A percentile compares a stretch with the other conserved stretches of the same genome.
phyloP scores from a whole-genome alignment of 2,113 vertebrate species.

The Rhodinocichla rosea region DNA sequence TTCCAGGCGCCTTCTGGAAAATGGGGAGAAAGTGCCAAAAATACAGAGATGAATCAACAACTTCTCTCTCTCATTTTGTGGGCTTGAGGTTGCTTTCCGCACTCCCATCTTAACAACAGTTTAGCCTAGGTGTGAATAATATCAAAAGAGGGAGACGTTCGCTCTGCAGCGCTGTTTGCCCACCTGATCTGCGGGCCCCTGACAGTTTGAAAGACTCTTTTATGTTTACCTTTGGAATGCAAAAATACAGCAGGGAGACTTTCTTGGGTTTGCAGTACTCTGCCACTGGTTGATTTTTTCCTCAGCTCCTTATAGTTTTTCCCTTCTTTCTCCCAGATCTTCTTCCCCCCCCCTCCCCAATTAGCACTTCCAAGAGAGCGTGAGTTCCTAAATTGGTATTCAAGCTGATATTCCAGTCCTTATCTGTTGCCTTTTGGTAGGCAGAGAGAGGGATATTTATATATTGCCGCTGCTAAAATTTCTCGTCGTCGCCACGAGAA shows the following conservation, averaged over 20 bases:
- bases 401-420: constrained; percentile 33
- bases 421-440: constrained; percentile 42
- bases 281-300: constrained; percentile 27
- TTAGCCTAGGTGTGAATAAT: constrained; percentile 54
- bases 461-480: constrained; percentile 18
- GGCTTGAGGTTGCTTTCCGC: constrained; percentile 55
- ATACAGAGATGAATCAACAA: constrained; percentile 64
- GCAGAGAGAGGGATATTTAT: constrained; percentile 11
- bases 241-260: constrained; percentile 13
- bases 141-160: constrained; percentile 36
- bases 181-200: constrained; percentile 49
- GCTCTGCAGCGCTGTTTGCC: constrained; percentile 40
- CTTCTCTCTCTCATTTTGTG: constrained; percentile 53
- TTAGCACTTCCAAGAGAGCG: constrained; percentile 9
- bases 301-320: neutral
- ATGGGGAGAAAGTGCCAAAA: constrained; percentile 55
- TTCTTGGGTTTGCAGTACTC: neutral
- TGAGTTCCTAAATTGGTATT: constrained; percentile 31
- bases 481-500: neutral
- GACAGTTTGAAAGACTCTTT: constrained; percentile 51
- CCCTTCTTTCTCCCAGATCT: neutral
- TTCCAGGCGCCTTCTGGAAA: constrained; percentile 65
- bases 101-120: constrained; percentile 44
- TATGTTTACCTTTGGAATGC: constrained; percentile 35
- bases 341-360: neutral